These are phyloP conservation scores for Leptoteleia sp. DNA, from an alignment of 1,140 invertebrate species.

Conservation along the genomic window DNA sequence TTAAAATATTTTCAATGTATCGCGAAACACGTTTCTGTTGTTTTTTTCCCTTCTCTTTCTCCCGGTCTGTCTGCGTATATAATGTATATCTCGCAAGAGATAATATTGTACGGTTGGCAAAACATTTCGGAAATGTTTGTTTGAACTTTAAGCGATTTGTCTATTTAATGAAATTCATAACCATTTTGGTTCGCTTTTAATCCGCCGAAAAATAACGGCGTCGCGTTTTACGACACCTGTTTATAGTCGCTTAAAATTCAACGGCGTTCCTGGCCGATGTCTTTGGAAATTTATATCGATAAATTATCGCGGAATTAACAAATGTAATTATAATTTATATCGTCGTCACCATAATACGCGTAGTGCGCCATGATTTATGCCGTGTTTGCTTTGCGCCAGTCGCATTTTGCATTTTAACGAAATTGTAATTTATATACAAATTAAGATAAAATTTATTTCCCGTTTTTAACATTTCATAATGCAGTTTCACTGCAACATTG, in stretches of 20 bases:
- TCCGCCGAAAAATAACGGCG: slow-evolving; percentile 64
- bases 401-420: slow-evolving; percentile 39
- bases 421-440: slow-evolving; percentile 47
- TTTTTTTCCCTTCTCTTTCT: not conserved
- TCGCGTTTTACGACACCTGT: slow-evolving; percentile 65
- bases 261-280: slow-evolving; percentile 62
- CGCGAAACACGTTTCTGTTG: not conserved
- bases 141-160: slow-evolving; percentile 64
- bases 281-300: slow-evolving; percentile 67
- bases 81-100: slow-evolving; percentile 1
- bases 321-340: slow-evolving; percentile 72
- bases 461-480: slow-evolving; percentile 12
- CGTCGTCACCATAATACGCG: slow-evolving; percentile 47
- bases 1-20: slow-evolving; percentile 16
- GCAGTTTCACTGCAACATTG: slow-evolving; percentile 12
- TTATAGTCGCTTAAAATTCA: slow-evolving; percentile 69
- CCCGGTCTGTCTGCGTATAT: not conserved
- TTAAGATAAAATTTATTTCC: slow-evolving; percentile 34
- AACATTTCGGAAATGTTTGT: slow-evolving; percentile 51
- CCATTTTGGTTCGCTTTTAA: slow-evolving; percentile 60
- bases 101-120: slow-evolving; percentile 15
- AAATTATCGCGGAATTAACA: slow-evolving; percentile 71
- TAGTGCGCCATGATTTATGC: slow-evolving; percentile 42
- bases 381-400: slow-evolving; percentile 20
- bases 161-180: slow-evolving; percentile 67